Evolutionary conservation across 92 coral and sea anemone genomes (phyloP).

Genomic region (Parazoanthus atlanticus): DNA sequence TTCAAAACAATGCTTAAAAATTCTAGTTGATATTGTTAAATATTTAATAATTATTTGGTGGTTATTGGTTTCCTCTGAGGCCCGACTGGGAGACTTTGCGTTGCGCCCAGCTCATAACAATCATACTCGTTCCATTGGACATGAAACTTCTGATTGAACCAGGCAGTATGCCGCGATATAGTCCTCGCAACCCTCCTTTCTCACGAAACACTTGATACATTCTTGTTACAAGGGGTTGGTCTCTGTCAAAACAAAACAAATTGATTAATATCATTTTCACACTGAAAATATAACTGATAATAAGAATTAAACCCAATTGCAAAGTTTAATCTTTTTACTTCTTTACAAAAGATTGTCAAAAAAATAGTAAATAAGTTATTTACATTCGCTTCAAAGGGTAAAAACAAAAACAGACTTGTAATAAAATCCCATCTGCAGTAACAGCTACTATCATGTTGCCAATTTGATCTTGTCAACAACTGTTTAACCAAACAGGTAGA

Average conservation of each 20-base stretch:
- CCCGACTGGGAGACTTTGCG: conserved; percentile 92
- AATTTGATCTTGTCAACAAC: no score
- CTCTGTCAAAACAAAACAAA: conserved; percentile 51
- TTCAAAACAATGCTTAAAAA: not conserved
- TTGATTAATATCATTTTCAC: not conserved
- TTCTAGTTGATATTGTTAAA: not conserved
- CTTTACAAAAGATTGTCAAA: no score
- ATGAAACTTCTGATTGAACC: conserved; percentile 90
- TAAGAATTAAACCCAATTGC: not conserved
- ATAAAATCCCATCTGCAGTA: no score
- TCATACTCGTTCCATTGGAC: conserved; percentile 94
- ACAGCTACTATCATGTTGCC: no score
- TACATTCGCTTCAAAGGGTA: not conserved
- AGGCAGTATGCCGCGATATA: conserved; percentile 83
- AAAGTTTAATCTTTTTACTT: no score
- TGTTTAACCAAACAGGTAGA: no score
- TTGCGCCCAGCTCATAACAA: conserved; percentile 93
- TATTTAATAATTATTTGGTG: not conserved
- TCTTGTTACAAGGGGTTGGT: conserved; percentile 78
- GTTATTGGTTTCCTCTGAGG: conserved; percentile 56
- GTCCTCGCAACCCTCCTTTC: conserved; percentile 80
- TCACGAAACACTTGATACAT: conserved; percentile 76
- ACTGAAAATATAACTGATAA: not conserved
- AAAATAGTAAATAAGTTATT: not conserved
- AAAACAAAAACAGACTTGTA: no score